Evolutionary conservation across 2,888 invertebrate species (phyloP).

Genomic region (Pristionchus mayeri): DNA sequence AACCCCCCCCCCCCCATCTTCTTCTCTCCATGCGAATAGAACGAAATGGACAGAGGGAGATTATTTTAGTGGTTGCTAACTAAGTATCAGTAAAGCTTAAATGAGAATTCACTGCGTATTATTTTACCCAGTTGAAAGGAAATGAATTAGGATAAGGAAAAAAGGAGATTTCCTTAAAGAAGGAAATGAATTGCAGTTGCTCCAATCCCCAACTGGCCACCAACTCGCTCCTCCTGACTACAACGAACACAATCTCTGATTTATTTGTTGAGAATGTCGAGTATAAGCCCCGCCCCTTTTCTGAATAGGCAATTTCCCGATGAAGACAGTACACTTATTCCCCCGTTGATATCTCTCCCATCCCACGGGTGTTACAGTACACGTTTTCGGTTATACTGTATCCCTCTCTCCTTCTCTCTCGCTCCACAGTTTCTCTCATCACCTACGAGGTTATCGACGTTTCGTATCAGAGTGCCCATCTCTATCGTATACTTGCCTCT

Average conservation of each 20-base stretch:
- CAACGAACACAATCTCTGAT: slow-evolving; percentile 43
- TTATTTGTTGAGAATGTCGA: background rate
- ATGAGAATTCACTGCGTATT: too few relatives aligned
- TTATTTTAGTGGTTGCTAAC: too few relatives aligned
- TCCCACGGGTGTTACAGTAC: background rate
- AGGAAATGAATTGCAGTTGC: background rate
- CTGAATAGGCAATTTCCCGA: background rate
- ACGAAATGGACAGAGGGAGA: too few relatives aligned
- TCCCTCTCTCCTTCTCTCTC: background rate
- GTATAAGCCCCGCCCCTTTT: background rate
- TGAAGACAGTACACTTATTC: background rate
- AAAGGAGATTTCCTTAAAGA: too few relatives aligned
- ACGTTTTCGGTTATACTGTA: background rate
- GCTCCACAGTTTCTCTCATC: background rate
- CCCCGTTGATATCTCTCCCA: background rate
- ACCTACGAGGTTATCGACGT: slow-evolving; percentile 1
- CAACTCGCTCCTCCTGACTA: slow-evolving; percentile 30
- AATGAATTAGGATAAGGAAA: too few relatives aligned
- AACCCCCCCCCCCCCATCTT: too few relatives aligned
- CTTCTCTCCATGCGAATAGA: too few relatives aligned
- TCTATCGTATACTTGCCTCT: background rate
- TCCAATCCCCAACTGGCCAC: slow-evolving; percentile 18
- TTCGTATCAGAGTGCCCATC: slow-evolving; percentile 15
- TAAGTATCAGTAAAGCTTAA: too few relatives aligned
- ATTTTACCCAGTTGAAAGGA: too few relatives aligned